Evolutionary conservation across 2,113 vertebrate species (phyloP), one percentile per base, ranked within the genome.

Genomic region (Kryptolebias marmoratus): DNA sequence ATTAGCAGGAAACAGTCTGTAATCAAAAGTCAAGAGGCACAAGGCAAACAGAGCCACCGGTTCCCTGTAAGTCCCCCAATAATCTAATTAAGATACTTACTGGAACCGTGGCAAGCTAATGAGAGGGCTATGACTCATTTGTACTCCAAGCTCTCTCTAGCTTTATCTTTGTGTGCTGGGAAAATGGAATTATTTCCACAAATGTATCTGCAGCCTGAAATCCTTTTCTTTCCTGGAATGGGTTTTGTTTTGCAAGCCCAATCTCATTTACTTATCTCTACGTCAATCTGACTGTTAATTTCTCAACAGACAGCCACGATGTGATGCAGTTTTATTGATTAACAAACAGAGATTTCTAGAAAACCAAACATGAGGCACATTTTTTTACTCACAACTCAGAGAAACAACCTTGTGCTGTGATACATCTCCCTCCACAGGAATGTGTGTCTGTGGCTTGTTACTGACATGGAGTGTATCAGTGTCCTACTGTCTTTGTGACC

Each of bases 21-120:
- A 73, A 78, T 56, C 70, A 61, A 55, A 71, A 58, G 60, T 66
- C 73, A 71, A 81, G 71, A 78, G 52, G 62, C 74, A 59, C 72
- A 64, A 32, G 75, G 79, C 81, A 82, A 84, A 80, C 53, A 54
- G 56, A 78, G 74, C 42, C 68, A 79, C 65, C 65, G 65, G 64
- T 81, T 81, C 62, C 49, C 71, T 56, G 69, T 72, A 65, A 84
- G 75, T 83, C 73, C 64, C 67, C 60, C 68, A 78, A 73, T 90
- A 86, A 85, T 83, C 82, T 76, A 79, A 87, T 87, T 86, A 84
- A 69, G 77, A 86, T 77, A 70, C 76, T 88, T 83, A 90, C 79
- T 87, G 83, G 84, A 83, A 83, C 82, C 74, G 84, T 77, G 73
- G 83, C 68, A 60, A 75, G 76, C 72, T 86, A 88, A 87, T 88